phyloP scores from a whole-genome alignment of 2,888 invertebrate genomes.

The Melipona beecheii region DNA sequence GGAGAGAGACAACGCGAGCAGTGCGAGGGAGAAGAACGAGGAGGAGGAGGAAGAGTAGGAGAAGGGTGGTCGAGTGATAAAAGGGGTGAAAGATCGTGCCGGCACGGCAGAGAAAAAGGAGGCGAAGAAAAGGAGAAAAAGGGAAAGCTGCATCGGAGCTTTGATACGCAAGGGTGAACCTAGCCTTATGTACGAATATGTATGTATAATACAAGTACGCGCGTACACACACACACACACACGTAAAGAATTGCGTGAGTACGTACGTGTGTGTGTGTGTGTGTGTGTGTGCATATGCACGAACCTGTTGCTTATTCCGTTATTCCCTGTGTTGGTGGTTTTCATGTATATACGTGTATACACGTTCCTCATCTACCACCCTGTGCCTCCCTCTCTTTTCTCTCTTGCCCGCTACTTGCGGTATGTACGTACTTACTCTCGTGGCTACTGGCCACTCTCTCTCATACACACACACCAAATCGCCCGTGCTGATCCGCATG shows the following conservation, averaged over 20 bases:
- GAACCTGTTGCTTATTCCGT: slow-evolving; percentile 81
- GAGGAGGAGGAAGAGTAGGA: not conserved
- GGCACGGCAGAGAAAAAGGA: not conserved
- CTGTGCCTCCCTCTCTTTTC: slow-evolving; percentile 18
- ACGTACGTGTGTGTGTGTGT: slow-evolving; percentile 31
- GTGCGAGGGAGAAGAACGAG: not conserved
- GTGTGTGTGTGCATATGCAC: slow-evolving; percentile 50
- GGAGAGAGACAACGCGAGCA: not conserved
- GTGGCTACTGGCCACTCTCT: slow-evolving; percentile 29
- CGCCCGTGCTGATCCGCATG: slow-evolving; percentile 25
- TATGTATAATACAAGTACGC: not conserved
- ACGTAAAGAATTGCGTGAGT: slow-evolving; percentile 20
- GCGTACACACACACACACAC: slow-evolving; percentile 6
- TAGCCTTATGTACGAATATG: slow-evolving; percentile 36
- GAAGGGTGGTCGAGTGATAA: slow-evolving; percentile 32
- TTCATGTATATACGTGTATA: slow-evolving; percentile 12
- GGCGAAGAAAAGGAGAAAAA: slow-evolving; percentile 49
- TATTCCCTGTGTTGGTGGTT: slow-evolving; percentile 59
- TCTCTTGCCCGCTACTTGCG: slow-evolving; percentile 28
- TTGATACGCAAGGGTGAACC: slow-evolving; percentile 72
- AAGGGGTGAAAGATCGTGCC: slow-evolving; percentile 44
- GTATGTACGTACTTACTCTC: slow-evolving; percentile 4
- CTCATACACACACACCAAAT: too few relatives aligned
- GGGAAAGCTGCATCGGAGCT: slow-evolving; percentile 61
- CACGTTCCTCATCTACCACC: slow-evolving; percentile 32